phyloP scores from a whole-genome alignment of 2,888 invertebrate species.

The Tachina fera region DNA sequence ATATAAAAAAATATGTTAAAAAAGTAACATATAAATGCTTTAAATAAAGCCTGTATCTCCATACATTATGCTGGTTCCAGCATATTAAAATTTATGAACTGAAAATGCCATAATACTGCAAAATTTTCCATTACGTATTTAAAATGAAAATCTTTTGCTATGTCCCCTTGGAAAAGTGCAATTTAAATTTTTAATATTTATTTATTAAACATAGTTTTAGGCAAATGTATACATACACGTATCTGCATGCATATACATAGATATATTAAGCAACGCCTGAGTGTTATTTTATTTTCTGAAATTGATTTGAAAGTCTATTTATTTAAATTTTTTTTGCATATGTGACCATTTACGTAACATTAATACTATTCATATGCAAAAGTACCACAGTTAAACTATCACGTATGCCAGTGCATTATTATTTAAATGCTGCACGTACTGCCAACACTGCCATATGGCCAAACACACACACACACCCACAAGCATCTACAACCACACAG shows the following conservation, averaged over 20 bases:
- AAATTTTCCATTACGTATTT: too few relatives aligned
- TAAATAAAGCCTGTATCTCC: too few relatives aligned
- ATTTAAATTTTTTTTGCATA: conserved; percentile 58
- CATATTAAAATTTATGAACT: too few relatives aligned
- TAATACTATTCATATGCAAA: conserved; percentile 37
- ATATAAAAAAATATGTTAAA: too few relatives aligned
- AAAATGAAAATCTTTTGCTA: too few relatives aligned
- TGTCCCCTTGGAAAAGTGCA: too few relatives aligned
- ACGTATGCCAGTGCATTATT: conserved; percentile 35
- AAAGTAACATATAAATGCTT: too few relatives aligned
- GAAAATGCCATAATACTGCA: too few relatives aligned
- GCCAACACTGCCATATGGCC: background rate
- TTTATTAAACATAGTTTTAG: background rate
- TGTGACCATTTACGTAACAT: conserved; percentile 61
- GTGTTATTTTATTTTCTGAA: conserved; percentile 35
- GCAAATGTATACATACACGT: background rate
- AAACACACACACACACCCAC: background rate
- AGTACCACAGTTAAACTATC: conserved; percentile 38
- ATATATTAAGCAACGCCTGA: background rate
- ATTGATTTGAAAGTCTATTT: conserved; percentile 67
- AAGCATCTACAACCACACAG: conserved; percentile 6
- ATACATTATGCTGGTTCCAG: too few relatives aligned
- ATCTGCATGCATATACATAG: background rate
- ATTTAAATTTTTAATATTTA: too few relatives aligned
- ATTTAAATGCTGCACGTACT: conserved; percentile 34